Evolutionary conservation across 2,888 invertebrate species (phyloP).

Genomic region (Thereva nobilitata): DNA sequence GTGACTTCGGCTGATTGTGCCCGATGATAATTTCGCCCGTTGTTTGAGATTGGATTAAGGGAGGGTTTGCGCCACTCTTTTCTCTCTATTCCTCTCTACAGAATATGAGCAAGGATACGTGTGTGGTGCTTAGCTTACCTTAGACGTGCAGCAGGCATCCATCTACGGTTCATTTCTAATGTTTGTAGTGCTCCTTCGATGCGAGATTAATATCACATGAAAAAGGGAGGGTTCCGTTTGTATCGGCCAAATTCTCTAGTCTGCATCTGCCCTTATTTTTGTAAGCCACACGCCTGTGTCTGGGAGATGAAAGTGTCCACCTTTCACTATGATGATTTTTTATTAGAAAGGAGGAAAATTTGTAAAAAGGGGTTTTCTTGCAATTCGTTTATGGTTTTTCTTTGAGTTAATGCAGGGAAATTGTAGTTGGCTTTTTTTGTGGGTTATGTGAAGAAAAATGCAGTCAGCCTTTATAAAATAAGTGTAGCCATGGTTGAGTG

Average conservation of each 20-base stretch:
- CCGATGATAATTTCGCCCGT: conserved; percentile 35
- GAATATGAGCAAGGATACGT: neutral
- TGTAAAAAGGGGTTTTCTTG: too few species aligned
- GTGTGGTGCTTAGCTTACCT: conserved; percentile 12
- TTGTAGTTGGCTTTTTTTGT: too few species aligned
- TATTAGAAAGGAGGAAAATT: too few species aligned
- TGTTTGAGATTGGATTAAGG: conserved; percentile 33
- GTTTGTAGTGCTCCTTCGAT: conserved; percentile 1
- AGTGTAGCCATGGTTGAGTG: too few species aligned
- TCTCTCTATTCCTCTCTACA: conserved; percentile 23
- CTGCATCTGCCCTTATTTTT: conserved; percentile 34
- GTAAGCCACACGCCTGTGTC: conserved; percentile 4
- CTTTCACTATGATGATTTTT: too few species aligned
- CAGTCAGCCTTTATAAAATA: too few species aligned
- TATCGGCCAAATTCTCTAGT: neutral
- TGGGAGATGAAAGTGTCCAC: neutral
- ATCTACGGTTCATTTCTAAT: neutral
- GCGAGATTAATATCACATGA: conserved; percentile 13
- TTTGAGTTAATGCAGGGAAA: too few species aligned
- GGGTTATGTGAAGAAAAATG: too few species aligned
- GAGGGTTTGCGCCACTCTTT: conserved; percentile 13
- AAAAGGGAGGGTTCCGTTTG: conserved; percentile 1
- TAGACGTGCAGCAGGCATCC: neutral
- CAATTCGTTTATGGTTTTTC: too few species aligned
- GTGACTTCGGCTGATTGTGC: conserved; percentile 32